phyloP scores from a whole-genome alignment of 2,113 vertebrate genomes.

The Proterorhinus semilunaris region DNA sequence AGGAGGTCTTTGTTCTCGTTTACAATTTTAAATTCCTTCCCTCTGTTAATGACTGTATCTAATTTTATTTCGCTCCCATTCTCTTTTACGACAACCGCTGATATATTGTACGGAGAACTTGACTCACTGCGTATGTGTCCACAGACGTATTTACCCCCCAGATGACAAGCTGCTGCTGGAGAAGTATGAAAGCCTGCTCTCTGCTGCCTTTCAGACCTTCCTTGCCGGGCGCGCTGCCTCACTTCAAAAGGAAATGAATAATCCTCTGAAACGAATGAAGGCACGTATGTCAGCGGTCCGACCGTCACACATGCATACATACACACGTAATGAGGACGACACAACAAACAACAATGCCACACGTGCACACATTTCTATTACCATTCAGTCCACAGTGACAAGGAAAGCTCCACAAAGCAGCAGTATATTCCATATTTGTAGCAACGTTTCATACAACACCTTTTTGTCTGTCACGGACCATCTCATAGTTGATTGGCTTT shows the following conservation, averaged over 20 bases:
- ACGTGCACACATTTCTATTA: constrained; percentile 53
- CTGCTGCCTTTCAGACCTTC: constrained; percentile 95
- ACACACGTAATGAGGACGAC: constrained; percentile 29
- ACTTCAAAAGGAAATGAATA: constrained; percentile 97
- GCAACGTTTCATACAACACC: constrained; percentile 49
- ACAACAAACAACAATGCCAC: constrained; percentile 36
- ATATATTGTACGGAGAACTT: constrained; percentile 6
- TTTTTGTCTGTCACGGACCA: constrained; percentile 36
- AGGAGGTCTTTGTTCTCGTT: not conserved
- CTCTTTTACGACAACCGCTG: not conserved
- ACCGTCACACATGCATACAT: constrained; percentile 47
- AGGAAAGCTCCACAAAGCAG: constrained; percentile 51
- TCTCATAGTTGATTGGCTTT: constrained; percentile 36
- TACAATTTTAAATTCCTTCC: not conserved
- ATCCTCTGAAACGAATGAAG: constrained; percentile 99
- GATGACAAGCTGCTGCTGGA: constrained; percentile 96
- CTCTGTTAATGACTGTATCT: constrained; percentile 1
- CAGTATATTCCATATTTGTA: constrained; percentile 51
- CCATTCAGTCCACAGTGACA: constrained; percentile 55
- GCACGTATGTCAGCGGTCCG: constrained; percentile 80
- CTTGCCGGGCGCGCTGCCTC: constrained; percentile 96
- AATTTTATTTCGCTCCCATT: not conserved
- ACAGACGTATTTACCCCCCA: constrained; percentile 97
- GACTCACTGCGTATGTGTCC: constrained; percentile 56
- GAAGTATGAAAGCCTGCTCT: constrained; percentile 95